Evolutionary conservation across 2,113 vertebrate species (phyloP).

Genomic region (Abramis brama): DNA sequence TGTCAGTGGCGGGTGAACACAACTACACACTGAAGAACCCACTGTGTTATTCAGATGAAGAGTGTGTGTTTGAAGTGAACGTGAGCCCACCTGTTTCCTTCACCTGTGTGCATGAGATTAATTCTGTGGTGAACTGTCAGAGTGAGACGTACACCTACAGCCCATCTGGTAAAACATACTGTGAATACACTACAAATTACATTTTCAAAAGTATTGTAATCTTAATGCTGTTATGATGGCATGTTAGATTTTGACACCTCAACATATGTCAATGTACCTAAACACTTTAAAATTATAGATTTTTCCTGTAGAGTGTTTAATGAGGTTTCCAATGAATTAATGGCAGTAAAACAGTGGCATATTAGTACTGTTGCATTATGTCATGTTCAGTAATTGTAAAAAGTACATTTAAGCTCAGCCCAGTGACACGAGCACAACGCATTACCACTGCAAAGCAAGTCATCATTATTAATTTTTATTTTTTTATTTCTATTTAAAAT

Average conservation of each 20-base stretch:
- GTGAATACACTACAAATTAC: not conserved
- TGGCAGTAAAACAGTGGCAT: not conserved
- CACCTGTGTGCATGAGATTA: conserved; percentile 30
- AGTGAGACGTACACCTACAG: conserved; percentile 31
- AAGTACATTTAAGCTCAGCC: not conserved
- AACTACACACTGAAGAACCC: not conserved
- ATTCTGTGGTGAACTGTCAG: not conserved
- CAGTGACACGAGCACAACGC: too few relatives aligned
- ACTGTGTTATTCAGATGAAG: not conserved
- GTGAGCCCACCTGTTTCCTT: conserved; percentile 14
- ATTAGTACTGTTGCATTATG: not conserved
- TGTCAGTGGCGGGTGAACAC: not conserved
- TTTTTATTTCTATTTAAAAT: not conserved
- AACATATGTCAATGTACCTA: not conserved
- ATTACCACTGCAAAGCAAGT: too few relatives aligned
- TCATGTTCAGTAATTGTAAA: not conserved
- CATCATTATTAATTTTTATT: too few relatives aligned
- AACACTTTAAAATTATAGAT: not conserved
- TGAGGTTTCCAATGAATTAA: not conserved
- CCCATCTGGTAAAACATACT: not conserved
- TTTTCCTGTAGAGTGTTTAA: not conserved
- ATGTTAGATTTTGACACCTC: not conserved
- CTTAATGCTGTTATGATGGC: not conserved
- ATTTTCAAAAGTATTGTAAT: too few relatives aligned
- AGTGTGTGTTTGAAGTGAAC: conserved; percentile 22